Evolutionary conservation across 2,888 invertebrate species (phyloP).

Genomic region (Malachius bipustulatus): DNA sequence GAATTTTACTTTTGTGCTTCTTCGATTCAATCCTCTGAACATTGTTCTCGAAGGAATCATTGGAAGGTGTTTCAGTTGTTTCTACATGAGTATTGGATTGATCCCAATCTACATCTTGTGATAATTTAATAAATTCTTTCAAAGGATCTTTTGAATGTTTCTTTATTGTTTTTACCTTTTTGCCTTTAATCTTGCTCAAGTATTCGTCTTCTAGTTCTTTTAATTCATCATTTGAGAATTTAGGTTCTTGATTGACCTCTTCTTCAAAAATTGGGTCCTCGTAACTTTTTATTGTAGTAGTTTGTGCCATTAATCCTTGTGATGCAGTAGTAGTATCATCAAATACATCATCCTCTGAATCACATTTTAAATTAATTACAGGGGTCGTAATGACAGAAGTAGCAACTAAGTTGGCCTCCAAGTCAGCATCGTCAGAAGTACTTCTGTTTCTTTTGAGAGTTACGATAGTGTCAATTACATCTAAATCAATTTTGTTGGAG

Average conservation of each 20-base stretch:
- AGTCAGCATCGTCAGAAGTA: constrained; percentile 1
- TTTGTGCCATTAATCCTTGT: no score
- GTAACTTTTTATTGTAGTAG: constrained; percentile 16
- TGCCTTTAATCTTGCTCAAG: constrained; percentile 34
- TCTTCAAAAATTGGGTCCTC: constrained; percentile 12
- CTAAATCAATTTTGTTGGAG: constrained; percentile 30
- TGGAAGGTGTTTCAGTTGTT: neutral
- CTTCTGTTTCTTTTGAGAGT: constrained; percentile 20
- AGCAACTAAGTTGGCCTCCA: no score
- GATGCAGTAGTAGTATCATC: no score
- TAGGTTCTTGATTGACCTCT: constrained; percentile 14
- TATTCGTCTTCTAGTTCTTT: constrained; percentile 30
- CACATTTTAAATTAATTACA: constrained; percentile 14
- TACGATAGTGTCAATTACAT: constrained; percentile 26
- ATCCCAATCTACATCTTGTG: constrained; percentile 37
- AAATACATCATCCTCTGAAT: constrained; percentile 10
- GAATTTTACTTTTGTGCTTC: constrained; percentile 38
- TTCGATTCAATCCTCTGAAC: neutral
- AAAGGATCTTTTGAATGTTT: constrained; percentile 40
- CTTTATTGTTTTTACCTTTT: constrained; percentile 39
- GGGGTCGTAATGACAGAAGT: constrained; percentile 17
- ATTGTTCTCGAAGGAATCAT: neutral
- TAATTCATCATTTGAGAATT: constrained; percentile 34
- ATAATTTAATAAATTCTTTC: constrained; percentile 35
- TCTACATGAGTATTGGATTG: neutral